Evolutionary conservation across 2,888 invertebrate species (phyloP), one percentile per base, ranked within the genome.

Genomic region (Drosophila acutilabella): DNA sequence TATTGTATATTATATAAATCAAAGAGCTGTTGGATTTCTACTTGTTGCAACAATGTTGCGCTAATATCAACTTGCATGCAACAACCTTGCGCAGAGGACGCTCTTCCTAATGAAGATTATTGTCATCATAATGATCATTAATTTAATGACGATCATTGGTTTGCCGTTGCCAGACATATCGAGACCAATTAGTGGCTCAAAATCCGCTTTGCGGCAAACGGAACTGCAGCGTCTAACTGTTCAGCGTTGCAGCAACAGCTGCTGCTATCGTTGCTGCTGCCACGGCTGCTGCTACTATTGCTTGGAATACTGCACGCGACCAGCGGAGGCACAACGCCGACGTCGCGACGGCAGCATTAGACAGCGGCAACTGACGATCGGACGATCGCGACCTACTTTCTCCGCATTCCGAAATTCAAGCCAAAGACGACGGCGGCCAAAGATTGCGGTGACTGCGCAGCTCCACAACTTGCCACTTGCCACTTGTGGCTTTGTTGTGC

Each of bases 311-410:
- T 86, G 85, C 85, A 86, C 85, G 87, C 85, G 87, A 86, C 85
- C 72, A 69, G 72, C 64, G 62, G 61, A 47, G 74, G 48, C 62
- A 52, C 54, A 41, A 36, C 60, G 57, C 42, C 47, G 65, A 57
- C 59, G 69, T 53, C 41, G 47, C 47, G 65, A 56, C 60, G 47
- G 36, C 53, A 53, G 36, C 53, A 53, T 52, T 47, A 62, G 38
- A 52, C 61, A 60, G 41, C 50, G 42, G 48, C 64, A 54, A 18
- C 40, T 60, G 47, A 64, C 68, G 69, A 48, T 33, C 74, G 69
- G 74, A 70, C 86, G 74, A 77, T 88, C 89, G 90, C 90, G 91
- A 90, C 92, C 92, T 92, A 92, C 92, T 92, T 92, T 92, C 92
- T 91, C 92, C 90, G 80, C 92, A 92, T 92, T 92, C 92, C 92